Conservation (phyloP, 2,113 vertebrate genomes). For the Bubo bubo region DNA sequence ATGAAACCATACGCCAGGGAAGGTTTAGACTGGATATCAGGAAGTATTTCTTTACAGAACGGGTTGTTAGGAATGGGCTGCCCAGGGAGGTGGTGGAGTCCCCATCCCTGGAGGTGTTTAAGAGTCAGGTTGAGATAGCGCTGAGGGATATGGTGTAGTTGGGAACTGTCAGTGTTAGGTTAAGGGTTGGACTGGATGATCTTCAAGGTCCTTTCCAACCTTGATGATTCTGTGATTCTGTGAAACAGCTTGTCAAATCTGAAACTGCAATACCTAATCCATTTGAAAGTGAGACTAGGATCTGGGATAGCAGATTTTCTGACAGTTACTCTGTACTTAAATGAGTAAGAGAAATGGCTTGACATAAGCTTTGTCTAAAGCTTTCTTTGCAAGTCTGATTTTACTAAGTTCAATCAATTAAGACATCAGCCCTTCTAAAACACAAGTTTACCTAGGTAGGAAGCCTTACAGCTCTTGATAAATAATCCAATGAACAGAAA, state of each 20-base stretch:
- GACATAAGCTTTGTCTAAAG: background rate
- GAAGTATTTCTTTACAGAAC: too few species aligned
- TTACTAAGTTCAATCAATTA: background rate
- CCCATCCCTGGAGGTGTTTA: too few species aligned
- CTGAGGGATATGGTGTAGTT: too few species aligned
- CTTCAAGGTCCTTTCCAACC: too few species aligned
- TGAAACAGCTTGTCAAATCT: background rate
- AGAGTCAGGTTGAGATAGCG: too few species aligned
- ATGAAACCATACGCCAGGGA: too few species aligned
- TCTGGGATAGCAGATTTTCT: background rate
- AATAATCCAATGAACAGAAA: background rate
- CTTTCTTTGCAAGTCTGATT: background rate
- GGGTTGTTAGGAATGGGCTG: too few species aligned
- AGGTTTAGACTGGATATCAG: too few species aligned
- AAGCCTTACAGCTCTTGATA: background rate
- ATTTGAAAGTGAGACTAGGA: background rate
- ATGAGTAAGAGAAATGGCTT: background rate
- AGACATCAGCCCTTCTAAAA: background rate
- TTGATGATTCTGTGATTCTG: too few species aligned
- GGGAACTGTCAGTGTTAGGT: too few species aligned
- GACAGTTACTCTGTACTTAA: background rate
- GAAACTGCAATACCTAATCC: background rate
- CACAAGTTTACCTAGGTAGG: background rate
- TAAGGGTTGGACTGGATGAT: too few species aligned
- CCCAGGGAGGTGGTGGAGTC: too few species aligned